phyloP scores from a whole-genome alignment of 2,888 invertebrate genomes.

The Iphiclides podalirius region DNA sequence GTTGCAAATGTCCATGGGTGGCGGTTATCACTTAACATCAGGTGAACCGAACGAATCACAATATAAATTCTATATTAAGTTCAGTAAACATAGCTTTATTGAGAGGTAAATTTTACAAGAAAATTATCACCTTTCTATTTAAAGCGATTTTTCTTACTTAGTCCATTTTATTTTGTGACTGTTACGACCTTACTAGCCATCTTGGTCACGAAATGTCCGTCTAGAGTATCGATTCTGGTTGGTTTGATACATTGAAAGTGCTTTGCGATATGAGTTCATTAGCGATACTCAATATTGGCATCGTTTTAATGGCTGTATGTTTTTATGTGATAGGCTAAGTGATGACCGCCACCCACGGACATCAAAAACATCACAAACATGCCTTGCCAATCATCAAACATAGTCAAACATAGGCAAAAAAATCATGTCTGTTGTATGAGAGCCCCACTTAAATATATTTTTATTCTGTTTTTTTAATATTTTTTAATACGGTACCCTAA shows the following conservation, averaged over 20 bases:
- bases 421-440: no score
- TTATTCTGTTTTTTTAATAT: no score
- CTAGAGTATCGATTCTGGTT: conserved; percentile 9
- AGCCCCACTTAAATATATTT: no score
- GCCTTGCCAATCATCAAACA: no score
- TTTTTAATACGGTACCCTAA: no score
- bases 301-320: background rate
- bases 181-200: conserved; percentile 24
- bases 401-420: no score
- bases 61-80: background rate
- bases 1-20: no score
- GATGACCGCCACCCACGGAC: no score
- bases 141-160: conserved; percentile 7
- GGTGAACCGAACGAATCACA: background rate
- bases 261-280: conserved; percentile 14
- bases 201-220: conserved; percentile 23
- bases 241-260: conserved; percentile 25
- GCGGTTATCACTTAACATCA: no score
- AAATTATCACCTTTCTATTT: background rate
- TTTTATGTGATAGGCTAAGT: no score
- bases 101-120: background rate
- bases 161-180: conserved; percentile 21
- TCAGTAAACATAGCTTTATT: background rate
- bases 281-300: background rate
- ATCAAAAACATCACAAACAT: no score